Evolutionary conservation across 2,888 invertebrate species (phyloP).

Genomic region (Cybosia mesomella): DNA sequence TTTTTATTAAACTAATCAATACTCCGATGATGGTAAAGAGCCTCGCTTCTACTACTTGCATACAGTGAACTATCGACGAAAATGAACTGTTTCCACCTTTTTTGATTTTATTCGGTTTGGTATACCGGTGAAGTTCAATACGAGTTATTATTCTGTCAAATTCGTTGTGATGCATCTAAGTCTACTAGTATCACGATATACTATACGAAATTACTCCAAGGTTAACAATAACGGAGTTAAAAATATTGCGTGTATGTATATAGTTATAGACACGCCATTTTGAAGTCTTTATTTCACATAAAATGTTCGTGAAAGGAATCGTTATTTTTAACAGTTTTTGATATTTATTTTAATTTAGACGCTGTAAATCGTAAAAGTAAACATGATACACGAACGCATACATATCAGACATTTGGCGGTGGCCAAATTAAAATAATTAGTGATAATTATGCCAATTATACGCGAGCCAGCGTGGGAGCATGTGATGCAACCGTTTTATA

Average conservation of each 20-base stretch:
- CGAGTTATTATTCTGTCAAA: not conserved
- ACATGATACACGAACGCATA: constrained; percentile 36
- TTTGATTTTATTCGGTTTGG: no score
- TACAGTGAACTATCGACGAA: no score
- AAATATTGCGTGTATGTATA: constrained; percentile 16
- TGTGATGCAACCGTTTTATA: constrained; percentile 63
- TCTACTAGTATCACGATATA: not conserved
- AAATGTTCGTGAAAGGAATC: constrained; percentile 10
- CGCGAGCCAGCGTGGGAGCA: constrained; percentile 66
- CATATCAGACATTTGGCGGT: constrained; percentile 51
- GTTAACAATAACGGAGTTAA: not conserved
- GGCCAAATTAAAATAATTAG: constrained; percentile 72
- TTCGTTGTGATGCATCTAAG: not conserved
- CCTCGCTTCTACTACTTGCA: no score
- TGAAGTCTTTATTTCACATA: constrained; percentile 14
- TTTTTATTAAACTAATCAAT: no score
- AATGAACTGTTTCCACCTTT: no score
- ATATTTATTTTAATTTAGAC: constrained; percentile 13
- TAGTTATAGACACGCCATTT: not conserved
- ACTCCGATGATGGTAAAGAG: no score
- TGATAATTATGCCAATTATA: constrained; percentile 78
- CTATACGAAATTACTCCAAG: not conserved
- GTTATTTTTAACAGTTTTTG: constrained; percentile 21
- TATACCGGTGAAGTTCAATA: not conserved
- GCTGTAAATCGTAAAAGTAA: constrained; percentile 36